phyloP scores from a whole-genome alignment of 2,888 invertebrate species.

The Rotaria macrura region DNA sequence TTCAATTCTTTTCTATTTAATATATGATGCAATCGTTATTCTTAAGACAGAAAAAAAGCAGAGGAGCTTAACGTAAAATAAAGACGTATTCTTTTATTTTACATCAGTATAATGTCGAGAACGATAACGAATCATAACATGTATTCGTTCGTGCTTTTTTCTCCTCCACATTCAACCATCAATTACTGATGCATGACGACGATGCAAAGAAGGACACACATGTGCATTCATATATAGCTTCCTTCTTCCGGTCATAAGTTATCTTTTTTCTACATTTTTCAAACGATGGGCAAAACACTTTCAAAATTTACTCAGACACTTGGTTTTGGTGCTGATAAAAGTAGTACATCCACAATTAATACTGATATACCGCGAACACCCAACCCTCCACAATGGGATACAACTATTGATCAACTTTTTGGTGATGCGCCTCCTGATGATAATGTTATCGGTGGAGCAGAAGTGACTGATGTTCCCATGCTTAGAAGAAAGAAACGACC shows the following conservation, averaged over 20 bases:
- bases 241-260: not conserved
- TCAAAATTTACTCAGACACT: not conserved
- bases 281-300: not conserved
- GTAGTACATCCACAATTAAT: not conserved
- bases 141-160: not conserved
- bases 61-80: not conserved
- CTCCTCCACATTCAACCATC: not conserved
- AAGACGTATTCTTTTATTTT: not conserved
- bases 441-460: not conserved
- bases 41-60: not conserved
- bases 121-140: not conserved
- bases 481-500: not conserved
- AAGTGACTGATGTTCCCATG: not conserved
- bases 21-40: not conserved
- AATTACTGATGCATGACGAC: not conserved
- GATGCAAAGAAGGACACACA: not conserved
- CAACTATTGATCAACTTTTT: slow-evolving; percentile 7
- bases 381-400: not conserved
- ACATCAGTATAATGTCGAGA: not conserved
- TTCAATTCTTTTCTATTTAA: not conserved
- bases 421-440: not conserved
- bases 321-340: not conserved
- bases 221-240: not conserved
- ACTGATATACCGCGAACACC: not conserved
- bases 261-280: not conserved